Conservation (phyloP, 2,113 vertebrate genomes). For the Clarias magur region DNA sequence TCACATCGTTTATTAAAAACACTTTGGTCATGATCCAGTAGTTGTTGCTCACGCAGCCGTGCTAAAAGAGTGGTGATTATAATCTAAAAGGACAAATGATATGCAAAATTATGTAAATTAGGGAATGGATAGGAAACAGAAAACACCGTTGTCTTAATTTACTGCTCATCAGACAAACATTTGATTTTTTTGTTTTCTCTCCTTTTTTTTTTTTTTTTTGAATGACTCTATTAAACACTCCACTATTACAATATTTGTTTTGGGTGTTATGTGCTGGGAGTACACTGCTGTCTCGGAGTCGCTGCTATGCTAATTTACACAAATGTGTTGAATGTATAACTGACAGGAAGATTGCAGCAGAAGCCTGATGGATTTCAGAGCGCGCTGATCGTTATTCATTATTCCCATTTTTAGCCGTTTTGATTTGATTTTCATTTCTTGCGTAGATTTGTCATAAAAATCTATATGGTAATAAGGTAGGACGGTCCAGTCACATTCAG, state of each 20-base stretch:
- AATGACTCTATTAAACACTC: constrained; percentile 26
- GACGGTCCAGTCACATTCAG: constrained; percentile 74
- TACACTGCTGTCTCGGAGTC: constrained; percentile 7
- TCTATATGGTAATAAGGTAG: constrained; percentile 62
- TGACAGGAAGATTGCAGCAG: constrained; percentile 8
- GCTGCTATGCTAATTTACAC: neutral
- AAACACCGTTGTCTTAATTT: constrained; percentile 13
- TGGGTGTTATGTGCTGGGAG: constrained; percentile 13
- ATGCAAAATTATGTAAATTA: constrained; percentile 46
- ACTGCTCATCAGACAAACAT: constrained; percentile 28
- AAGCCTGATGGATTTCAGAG: constrained; percentile 7
- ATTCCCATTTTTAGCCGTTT: neutral
- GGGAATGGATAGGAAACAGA: neutral
- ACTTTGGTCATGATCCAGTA: neutral
- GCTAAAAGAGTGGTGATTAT: constrained; percentile 25
- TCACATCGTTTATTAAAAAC: neutral
- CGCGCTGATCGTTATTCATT: constrained; percentile 7
- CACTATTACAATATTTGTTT: constrained; percentile 12
- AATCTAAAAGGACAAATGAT: constrained; percentile 27
- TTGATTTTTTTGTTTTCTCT: neutral
- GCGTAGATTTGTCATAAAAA: constrained; percentile 68
- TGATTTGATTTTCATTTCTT: constrained; percentile 48
- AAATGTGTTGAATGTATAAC: constrained; percentile 4
- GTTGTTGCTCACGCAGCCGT: constrained; percentile 14
- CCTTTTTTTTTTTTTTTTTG: neutral